phyloP scores from a whole-genome alignment of 2,888 invertebrate genomes.

The Atrina japonica region DNA sequence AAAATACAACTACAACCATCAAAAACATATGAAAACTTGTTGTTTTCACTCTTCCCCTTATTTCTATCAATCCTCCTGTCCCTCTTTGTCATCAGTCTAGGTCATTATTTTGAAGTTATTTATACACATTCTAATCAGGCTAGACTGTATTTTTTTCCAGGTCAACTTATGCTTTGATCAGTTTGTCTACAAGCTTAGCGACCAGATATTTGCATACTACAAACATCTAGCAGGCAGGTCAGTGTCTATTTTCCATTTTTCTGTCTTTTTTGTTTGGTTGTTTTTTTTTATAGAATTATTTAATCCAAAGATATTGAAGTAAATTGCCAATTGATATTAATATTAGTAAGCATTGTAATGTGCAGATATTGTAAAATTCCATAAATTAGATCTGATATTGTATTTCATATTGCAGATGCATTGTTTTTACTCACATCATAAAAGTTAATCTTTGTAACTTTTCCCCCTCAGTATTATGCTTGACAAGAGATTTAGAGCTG shows the following conservation, averaged over 20 bases:
- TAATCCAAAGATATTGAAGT: background rate
- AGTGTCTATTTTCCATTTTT: conserved; percentile 55
- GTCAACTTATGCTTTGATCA: conserved; percentile 99
- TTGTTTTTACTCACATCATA: too few relatives aligned
- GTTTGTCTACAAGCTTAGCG: conserved; percentile 98
- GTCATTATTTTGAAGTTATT: background rate
- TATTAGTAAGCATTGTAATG: too few relatives aligned
- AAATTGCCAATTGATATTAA: background rate
- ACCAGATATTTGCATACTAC: conserved; percentile 98
- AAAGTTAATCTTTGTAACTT: too few relatives aligned
- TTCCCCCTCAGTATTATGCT: conserved; percentile 94
- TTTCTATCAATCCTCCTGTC: background rate
- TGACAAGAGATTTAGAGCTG: conserved; percentile 97
- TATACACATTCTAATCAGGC: too few relatives aligned
- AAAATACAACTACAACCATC: too few relatives aligned
- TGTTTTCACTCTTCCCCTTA: too few relatives aligned
- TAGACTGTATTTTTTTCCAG: conserved; percentile 71
- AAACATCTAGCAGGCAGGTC: conserved; percentile 96
- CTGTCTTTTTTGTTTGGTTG: background rate
- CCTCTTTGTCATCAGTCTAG: background rate
- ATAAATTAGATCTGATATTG: too few relatives aligned
- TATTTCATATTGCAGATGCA: too few relatives aligned
- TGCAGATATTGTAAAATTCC: too few relatives aligned
- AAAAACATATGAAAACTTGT: too few relatives aligned
- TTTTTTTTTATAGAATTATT: background rate